Conservation (phyloP, 2,888 invertebrate species). For the Trichopoda pennipes region DNA sequence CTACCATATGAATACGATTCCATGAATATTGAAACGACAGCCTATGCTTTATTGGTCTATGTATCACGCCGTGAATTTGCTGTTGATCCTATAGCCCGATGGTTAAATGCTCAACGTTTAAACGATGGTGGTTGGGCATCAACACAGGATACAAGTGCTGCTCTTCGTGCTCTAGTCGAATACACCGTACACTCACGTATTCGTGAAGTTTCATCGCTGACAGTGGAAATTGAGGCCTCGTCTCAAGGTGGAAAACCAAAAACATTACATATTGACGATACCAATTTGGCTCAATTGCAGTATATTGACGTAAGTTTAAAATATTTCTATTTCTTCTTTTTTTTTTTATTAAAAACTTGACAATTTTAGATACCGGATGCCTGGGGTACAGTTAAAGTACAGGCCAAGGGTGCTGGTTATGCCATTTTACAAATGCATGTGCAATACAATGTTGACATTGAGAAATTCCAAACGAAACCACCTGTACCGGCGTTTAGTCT, state of each 20-base stretch:
- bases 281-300: constrained; percentile 90
- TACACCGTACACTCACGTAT: constrained; percentile 92
- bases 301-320: constrained; percentile 84
- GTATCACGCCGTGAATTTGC: constrained; percentile 91
- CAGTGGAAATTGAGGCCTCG: constrained; percentile 91
- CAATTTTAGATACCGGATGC: constrained; percentile 90
- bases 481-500: constrained; percentile 91
- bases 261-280: constrained; percentile 86
- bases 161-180: constrained; percentile 93
- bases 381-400: constrained; percentile 96
- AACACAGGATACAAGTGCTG: constrained; percentile 90
- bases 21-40: constrained; percentile 95
- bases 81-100: constrained; percentile 92
- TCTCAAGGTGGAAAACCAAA: constrained; percentile 87
- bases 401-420: constrained; percentile 95
- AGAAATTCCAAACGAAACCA: constrained; percentile 91
- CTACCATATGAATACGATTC: constrained; percentile 94
- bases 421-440: constrained; percentile 96
- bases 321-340: background rate
- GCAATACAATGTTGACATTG: constrained; percentile 93
- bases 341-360: background rate
- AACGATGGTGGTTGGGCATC: constrained; percentile 94
- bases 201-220: constrained; percentile 90
- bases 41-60: constrained; percentile 94
- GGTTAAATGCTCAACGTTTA: constrained; percentile 93